A percentile compares a stretch with the other conserved stretches of the same genome.
Conservation (phyloP, 2,113 vertebrate species). For the Eclectus roratus region DNA sequence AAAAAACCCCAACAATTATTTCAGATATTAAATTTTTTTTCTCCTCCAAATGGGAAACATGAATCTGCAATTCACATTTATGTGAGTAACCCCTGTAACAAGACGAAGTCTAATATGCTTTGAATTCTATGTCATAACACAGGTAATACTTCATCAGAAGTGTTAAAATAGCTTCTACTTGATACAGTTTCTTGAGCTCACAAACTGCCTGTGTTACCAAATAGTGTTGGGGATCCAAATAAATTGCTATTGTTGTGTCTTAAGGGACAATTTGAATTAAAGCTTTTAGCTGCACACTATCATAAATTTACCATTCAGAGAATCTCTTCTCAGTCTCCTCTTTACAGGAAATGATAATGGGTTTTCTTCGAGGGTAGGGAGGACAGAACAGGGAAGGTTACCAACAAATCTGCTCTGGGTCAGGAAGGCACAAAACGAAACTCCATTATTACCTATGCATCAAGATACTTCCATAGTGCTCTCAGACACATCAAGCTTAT, state of each 20-base stretch:
- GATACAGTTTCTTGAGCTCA: not conserved
- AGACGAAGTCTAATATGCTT: not conserved
- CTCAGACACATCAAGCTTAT: too few relatives aligned
- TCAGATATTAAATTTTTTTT: not conserved
- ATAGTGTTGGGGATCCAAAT: not conserved
- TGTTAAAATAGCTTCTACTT: not conserved
- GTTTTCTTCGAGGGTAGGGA: too few relatives aligned
- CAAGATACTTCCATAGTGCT: too few relatives aligned
- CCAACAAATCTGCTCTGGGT: too few relatives aligned
- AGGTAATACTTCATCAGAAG: not conserved
- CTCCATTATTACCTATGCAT: too few relatives aligned
- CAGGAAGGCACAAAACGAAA: too few relatives aligned
- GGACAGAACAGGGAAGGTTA: too few relatives aligned
- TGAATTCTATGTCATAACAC: not conserved
- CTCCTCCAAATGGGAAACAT: not conserved
- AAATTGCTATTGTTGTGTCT: not conserved
- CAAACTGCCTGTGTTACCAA: not conserved
- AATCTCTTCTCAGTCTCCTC: not conserved
- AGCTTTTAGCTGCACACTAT: not conserved
- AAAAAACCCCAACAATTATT: not conserved
- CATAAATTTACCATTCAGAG: not conserved
- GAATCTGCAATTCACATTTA: not conserved
- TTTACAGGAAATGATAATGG: not conserved
- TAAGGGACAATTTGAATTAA: not conserved
- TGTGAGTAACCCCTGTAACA: not conserved